Evolutionary conservation across 2,888 invertebrate genomes (phyloP).

Genomic region (Scaptomyza flava): DNA sequence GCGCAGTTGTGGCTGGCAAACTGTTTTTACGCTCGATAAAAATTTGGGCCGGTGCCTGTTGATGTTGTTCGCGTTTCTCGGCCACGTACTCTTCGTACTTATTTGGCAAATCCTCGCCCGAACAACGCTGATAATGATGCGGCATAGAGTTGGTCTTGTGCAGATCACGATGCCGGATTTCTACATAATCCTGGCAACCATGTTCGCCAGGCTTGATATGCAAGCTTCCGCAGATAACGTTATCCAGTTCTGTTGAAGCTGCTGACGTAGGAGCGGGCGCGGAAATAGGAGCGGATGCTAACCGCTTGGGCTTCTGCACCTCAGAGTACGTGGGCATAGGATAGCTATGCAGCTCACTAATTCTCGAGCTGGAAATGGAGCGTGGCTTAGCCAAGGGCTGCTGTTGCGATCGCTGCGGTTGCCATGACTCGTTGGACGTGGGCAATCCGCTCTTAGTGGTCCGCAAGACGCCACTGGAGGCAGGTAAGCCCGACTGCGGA

Average conservation of each 20-base stretch:
- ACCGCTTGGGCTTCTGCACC: constrained; percentile 79
- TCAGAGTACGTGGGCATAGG: constrained; percentile 82
- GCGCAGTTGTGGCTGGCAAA: constrained; percentile 32
- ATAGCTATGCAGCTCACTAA: constrained; percentile 74
- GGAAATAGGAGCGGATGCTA: constrained; percentile 4
- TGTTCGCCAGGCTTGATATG: constrained; percentile 81
- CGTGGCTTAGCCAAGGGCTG: constrained; percentile 73
- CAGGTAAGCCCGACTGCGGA: constrained; percentile 28
- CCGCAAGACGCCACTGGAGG: constrained; percentile 75
- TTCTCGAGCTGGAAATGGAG: constrained; percentile 81
- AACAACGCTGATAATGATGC: constrained; percentile 81
- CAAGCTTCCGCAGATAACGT: constrained; percentile 81
- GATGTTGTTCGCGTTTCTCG: constrained; percentile 79
- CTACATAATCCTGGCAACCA: constrained; percentile 74
- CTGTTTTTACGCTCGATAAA: constrained; percentile 80
- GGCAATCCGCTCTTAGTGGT: constrained; percentile 82
- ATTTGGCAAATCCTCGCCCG: constrained; percentile 78
- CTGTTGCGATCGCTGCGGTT: constrained; percentile 86
- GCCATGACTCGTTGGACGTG: constrained; percentile 86
- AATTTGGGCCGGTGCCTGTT: constrained; percentile 70
- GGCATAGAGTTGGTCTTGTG: constrained; percentile 84
- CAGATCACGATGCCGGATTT: constrained; percentile 78
- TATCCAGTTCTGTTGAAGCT: constrained; percentile 61
- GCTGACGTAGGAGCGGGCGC: constrained; percentile 25
- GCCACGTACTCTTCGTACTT: constrained; percentile 84